These are phyloP conservation scores for Platycheirus rosarum DNA, from an alignment of 2,888 invertebrate species.

Conservation along the genomic window DNA sequence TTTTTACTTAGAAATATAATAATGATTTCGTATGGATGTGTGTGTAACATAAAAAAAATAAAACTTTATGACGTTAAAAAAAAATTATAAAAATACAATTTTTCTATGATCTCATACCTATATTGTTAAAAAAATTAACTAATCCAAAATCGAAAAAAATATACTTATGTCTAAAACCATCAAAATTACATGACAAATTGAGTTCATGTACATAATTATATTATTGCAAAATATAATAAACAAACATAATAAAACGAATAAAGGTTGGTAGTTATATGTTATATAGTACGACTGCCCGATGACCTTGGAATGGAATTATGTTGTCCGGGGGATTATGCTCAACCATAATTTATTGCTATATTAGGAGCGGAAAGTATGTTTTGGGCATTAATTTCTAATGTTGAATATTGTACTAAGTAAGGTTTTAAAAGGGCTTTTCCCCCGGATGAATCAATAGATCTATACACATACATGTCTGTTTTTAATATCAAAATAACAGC, in stretches of 20 bases:
- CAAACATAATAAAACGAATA: neutral
- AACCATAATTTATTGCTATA: no score
- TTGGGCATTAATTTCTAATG: no score
- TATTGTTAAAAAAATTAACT: slow-evolving; percentile 44
- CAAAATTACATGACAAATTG: slow-evolving; percentile 10
- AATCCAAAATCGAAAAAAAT: slow-evolving; percentile 39
- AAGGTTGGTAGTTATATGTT: no score
- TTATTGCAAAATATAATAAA: neutral
- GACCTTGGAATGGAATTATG: no score
- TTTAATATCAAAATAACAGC: no score
- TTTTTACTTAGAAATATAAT: slow-evolving; percentile 24
- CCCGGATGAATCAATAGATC: no score
- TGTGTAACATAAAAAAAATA: slow-evolving; percentile 10
- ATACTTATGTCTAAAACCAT: slow-evolving; percentile 14
- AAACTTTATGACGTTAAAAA: neutral
- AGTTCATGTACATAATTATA: slow-evolving; percentile 5
- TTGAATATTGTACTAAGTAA: no score
- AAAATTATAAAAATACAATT: slow-evolving; percentile 21
- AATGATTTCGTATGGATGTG: slow-evolving; percentile 10
- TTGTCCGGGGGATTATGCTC: no score
- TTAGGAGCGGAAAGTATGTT: no score
- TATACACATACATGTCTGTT: no score
- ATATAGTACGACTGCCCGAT: no score
- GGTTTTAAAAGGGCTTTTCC: no score
- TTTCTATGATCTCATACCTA: slow-evolving; percentile 68